Percentiles rank a stretch among this genome's conserved stretches.
These are phyloP conservation scores for Oegoconia quadripuncta DNA, from an alignment of 2,888 invertebrate species.

Conservation along the genomic window DNA sequence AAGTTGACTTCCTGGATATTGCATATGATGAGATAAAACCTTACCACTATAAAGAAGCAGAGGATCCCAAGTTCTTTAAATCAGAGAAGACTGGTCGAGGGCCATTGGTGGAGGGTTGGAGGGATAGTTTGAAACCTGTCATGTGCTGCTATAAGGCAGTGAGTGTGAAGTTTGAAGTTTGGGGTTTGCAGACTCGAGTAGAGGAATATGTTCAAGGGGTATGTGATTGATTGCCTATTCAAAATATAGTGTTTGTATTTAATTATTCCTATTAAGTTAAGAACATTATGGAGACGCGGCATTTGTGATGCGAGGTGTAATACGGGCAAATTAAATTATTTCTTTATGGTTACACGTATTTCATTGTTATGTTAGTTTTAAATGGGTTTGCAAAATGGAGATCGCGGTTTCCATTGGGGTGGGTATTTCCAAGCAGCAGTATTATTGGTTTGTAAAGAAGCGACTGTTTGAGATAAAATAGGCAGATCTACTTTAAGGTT, in stretches of 20 bases:
- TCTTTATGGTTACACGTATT: too few relatives aligned
- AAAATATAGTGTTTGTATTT: background rate
- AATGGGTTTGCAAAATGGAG: too few relatives aligned
- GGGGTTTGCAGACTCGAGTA: constrained; percentile 93
- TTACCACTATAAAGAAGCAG: constrained; percentile 93
- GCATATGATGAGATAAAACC: constrained; percentile 91
- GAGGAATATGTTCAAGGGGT: constrained; percentile 93
- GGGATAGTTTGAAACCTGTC: constrained; percentile 84
- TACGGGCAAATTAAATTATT: too few relatives aligned
- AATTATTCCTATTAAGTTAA: background rate
- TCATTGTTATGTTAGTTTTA: too few relatives aligned
- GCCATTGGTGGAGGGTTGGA: constrained; percentile 91
- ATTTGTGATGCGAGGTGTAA: too few relatives aligned
- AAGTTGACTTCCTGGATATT: constrained; percentile 91
- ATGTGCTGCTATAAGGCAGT: constrained; percentile 97
- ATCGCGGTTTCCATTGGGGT: too few relatives aligned
- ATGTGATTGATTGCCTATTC: constrained; percentile 27
- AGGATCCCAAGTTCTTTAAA: constrained; percentile 91
- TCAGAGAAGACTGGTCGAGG: constrained; percentile 91
- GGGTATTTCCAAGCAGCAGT: too few relatives aligned
- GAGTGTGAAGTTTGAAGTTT: constrained; percentile 92
- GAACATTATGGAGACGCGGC: too few relatives aligned
- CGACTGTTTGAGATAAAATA: too few relatives aligned
- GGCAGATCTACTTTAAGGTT: too few relatives aligned
- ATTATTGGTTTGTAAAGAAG: too few relatives aligned